Conservation (phyloP, 1,140 invertebrate genomes). For the Neodiprion fabricii region DNA sequence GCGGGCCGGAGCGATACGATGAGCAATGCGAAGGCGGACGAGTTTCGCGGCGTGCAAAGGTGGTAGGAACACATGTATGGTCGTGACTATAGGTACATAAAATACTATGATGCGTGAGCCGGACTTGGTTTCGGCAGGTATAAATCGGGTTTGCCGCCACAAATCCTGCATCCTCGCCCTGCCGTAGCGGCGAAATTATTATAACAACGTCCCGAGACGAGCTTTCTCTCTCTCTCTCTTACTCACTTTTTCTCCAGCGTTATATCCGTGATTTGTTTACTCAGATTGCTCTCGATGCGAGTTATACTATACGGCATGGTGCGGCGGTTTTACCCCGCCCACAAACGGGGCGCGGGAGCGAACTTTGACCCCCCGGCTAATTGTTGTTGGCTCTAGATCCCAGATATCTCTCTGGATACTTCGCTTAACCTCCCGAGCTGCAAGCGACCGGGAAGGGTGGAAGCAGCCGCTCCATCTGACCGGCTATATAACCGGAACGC, state of each 20-base stretch:
- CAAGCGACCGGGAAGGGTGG: background rate
- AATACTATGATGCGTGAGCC: no score
- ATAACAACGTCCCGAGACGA: background rate
- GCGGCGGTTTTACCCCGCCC: slow-evolving; percentile 37
- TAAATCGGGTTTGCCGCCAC: no score
- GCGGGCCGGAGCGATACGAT: background rate
- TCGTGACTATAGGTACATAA: no score
- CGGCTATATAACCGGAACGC: background rate
- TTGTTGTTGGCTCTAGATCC: slow-evolving; percentile 62
- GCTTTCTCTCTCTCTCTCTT: slow-evolving; percentile 10
- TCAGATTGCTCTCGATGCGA: slow-evolving; percentile 50
- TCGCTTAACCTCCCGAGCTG: slow-evolving; percentile 20
- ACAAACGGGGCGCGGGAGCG: slow-evolving; percentile 41
- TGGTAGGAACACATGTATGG: no score
- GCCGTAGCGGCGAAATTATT: background rate
- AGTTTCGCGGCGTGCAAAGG: no score
- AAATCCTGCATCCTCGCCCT: background rate
- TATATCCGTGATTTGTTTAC: slow-evolving; percentile 55
- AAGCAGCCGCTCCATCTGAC: background rate
- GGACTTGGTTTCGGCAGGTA: no score
- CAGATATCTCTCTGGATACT: slow-evolving; percentile 37
- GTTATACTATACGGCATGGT: background rate
- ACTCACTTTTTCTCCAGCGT: background rate
- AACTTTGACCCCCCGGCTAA: slow-evolving; percentile 60
- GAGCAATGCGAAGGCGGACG: no score